Evolutionary conservation across 1,140 invertebrate species (phyloP).

Genomic region (Listronotus oregonensis): DNA sequence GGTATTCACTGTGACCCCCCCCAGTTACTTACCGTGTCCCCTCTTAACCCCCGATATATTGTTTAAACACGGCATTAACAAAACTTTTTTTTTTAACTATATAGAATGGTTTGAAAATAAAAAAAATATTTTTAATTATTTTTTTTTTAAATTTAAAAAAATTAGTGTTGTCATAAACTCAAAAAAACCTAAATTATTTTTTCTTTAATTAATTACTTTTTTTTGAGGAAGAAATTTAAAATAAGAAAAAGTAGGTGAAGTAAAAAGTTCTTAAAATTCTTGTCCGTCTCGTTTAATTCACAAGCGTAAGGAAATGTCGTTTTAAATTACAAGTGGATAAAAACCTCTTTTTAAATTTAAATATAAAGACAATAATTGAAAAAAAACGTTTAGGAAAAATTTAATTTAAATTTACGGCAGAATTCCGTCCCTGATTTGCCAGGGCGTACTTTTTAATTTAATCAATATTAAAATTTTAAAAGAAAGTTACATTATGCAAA

Average conservation of each 20-base stretch:
- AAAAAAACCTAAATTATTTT: too few species aligned
- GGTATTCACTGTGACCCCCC: too few species aligned
- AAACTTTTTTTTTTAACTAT: too few species aligned
- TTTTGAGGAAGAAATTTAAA: too few species aligned
- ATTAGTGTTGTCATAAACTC: too few species aligned
- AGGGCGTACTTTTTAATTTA: constrained; percentile 41
- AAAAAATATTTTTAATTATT: too few species aligned
- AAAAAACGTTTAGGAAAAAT: constrained; percentile 41
- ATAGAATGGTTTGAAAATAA: too few species aligned
- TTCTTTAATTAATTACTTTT: too few species aligned
- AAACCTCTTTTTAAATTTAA: constrained; percentile 35
- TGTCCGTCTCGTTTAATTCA: constrained; percentile 24
- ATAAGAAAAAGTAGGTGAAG: constrained; percentile 4
- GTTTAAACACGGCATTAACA: too few species aligned
- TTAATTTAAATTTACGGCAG: constrained; percentile 40
- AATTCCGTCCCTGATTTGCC: constrained; percentile 31
- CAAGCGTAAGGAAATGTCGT: constrained; percentile 8
- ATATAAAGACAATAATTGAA: constrained; percentile 35
- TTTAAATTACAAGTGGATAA: constrained; percentile 11
- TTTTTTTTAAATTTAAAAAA: too few species aligned
- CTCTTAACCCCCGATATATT: too few species aligned
- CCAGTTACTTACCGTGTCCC: too few species aligned
- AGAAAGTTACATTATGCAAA: constrained; percentile 41
- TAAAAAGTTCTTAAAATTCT: not conserved
- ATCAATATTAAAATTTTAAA: constrained; percentile 40